Evolutionary conservation across 2,797 vertebrate genomes (phyloP), one percentile per base, ranked within the genome.

Genomic region (Sparidentex hasta): DNA sequence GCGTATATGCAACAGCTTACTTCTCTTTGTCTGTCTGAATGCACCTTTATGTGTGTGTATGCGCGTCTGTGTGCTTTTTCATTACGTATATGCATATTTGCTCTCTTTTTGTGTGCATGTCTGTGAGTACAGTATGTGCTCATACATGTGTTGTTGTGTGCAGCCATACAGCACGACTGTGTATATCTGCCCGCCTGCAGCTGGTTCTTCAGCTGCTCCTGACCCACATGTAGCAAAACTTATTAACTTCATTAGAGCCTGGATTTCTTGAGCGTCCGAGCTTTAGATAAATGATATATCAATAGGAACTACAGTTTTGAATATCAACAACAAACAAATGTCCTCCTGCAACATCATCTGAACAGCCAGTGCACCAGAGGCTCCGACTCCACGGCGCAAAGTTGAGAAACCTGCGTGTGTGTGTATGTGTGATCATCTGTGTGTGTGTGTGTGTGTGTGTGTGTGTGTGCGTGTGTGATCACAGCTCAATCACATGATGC

Each of bases 401-500:
- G 50, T 46, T 13, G n/a, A 61, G 44, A 71, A 52, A 71, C 43
- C 2, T 44, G 25, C 14, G 57, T 59, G 29, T 59, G 46, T 63
- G 69, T 62, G 63, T 67, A 74, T 67, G 59, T 44, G 12, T 44
- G 43, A 44, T 44, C 3, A 44, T 44, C 43, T 44, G 5, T 44
- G 51, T 68, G 74, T 69, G 57, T 68, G 66, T 59, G 20, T 66
- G 71, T 73, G 64, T 64, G 70, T 57, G 70, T 57, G 85, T 16
- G 73, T 38, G 48, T 33, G 69, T 55, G 55, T 66, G 69, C 71
- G 64, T 64, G 70, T 57, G 85, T 16, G 73, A 84, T 90, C 86
- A 87, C 83, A 86, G 71, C 80, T 65, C 65, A 46, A 77, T 93
- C 91, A 92, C 88, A 91, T 92, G 91, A 89, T 87, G 80, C 83